These are phyloP conservation scores for Andricus curvator DNA, from an alignment of 2,888 invertebrate genomes.

Conservation along the genomic window DNA sequence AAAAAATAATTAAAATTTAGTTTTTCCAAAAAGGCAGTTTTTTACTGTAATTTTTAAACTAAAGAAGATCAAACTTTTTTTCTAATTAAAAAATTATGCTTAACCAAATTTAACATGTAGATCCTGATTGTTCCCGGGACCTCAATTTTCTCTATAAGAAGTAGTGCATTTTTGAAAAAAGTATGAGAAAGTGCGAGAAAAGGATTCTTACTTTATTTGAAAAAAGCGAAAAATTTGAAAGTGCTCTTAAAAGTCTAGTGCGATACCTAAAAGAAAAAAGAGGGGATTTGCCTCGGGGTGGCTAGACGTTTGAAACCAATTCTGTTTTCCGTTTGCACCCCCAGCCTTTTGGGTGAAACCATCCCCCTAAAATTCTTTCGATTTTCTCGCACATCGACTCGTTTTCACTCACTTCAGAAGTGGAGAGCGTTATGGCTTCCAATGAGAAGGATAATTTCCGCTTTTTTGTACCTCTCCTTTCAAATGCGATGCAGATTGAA, in stretches of 20 bases:
- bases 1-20: no score
- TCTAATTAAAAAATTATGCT: no score
- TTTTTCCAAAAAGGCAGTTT: no score
- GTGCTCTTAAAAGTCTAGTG: conserved; percentile 31
- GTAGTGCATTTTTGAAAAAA: background rate
- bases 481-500: conserved; percentile 10
- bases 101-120: no score
- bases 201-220: background rate
- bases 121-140: no score
- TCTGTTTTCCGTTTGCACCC: conserved; percentile 33
- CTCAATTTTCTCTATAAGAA: background rate
- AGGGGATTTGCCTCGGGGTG: conserved; percentile 21
- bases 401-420: conserved; percentile 10
- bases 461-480: conserved; percentile 33
- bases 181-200: background rate
- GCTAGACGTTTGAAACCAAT: conserved; percentile 36
- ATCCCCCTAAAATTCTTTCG: conserved; percentile 55
- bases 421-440: conserved; percentile 27
- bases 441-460: conserved; percentile 37
- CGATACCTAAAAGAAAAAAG: background rate
- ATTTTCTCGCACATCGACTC: conserved; percentile 32
- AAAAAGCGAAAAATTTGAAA: conserved; percentile 15
- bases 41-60: no score
- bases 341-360: conserved; percentile 54
- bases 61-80: no score